Evolutionary conservation across 2,888 invertebrate genomes (phyloP).

Genomic region (Sminthurides aquaticus): DNA sequence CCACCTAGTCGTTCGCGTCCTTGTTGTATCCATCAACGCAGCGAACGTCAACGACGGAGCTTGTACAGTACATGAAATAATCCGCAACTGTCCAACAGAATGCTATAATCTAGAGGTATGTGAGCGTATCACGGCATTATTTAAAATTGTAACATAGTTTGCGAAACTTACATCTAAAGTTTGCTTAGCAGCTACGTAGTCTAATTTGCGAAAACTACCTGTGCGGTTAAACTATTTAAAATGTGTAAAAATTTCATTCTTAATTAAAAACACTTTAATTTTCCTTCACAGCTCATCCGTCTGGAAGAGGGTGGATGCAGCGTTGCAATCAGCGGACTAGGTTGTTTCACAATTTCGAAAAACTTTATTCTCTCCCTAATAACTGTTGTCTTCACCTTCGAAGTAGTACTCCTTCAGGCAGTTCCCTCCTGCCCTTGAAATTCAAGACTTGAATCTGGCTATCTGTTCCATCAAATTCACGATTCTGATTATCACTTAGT

Average conservation of each 20-base stretch:
- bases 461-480: too few species aligned
- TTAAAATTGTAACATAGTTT: neutral
- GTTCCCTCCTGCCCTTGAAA: neutral
- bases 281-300: slow-evolving; percentile 5
- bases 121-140: neutral
- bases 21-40: neutral
- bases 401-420: slow-evolving; percentile 9
- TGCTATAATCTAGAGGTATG: neutral
- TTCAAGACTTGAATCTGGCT: too few species aligned
- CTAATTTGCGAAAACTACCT: too few species aligned
- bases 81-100: neutral
- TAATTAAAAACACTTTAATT: neutral
- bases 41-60: neutral
- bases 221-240: too few species aligned
- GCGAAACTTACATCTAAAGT: too few species aligned
- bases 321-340: neutral
- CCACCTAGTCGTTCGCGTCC: slow-evolving; percentile 1
- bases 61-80: neutral
- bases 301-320: slow-evolving; percentile 1
- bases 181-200: too few species aligned
- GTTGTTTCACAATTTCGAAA: slow-evolving; percentile 4
- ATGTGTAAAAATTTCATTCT: too few species aligned
- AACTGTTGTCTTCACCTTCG: slow-evolving; percentile 6
- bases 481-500: too few species aligned
- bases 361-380: slow-evolving; percentile 9